phyloP scores from a whole-genome alignment of 2,113 vertebrate species.

The Notechis scutatus region DNA sequence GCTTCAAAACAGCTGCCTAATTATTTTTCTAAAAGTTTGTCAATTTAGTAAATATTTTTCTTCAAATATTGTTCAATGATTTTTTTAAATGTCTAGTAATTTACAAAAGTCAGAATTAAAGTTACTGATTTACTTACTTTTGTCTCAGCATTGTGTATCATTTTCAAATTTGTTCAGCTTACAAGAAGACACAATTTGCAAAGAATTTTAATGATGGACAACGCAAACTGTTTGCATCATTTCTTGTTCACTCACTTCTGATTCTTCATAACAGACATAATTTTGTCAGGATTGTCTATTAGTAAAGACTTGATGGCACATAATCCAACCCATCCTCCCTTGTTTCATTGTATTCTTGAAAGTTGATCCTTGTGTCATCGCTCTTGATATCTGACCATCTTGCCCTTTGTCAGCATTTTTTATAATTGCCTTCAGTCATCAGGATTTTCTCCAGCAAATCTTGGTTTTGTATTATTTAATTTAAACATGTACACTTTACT shows the following conservation, averaged over 20 bases:
- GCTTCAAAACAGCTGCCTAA: not conserved
- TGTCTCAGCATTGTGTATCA: not conserved
- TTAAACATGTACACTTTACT: not conserved
- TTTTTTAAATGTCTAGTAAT: constrained; percentile 2
- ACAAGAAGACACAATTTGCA: not conserved
- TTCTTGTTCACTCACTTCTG: not conserved
- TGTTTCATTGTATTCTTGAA: not conserved
- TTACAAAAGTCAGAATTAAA: not conserved
- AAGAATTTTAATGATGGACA: not conserved
- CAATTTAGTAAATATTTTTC: not conserved
- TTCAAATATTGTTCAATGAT: not conserved
- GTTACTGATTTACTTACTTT: not conserved
- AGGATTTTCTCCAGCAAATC: not conserved
- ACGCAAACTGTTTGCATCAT: not conserved
- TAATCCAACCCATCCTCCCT: not conserved
- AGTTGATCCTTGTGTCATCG: not conserved
- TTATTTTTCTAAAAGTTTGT: constrained; percentile 7
- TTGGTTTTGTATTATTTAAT: not conserved
- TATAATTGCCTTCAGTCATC: not conserved
- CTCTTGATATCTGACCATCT: not conserved
- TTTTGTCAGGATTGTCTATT: not conserved
- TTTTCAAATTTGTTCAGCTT: not conserved
- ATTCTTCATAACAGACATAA: not conserved
- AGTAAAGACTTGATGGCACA: not conserved
- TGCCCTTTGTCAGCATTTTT: not conserved